Evolutionary conservation across 2,797 vertebrate genomes (phyloP), one percentile per base, ranked within the genome.

Genomic region (Botia kubotai): DNA sequence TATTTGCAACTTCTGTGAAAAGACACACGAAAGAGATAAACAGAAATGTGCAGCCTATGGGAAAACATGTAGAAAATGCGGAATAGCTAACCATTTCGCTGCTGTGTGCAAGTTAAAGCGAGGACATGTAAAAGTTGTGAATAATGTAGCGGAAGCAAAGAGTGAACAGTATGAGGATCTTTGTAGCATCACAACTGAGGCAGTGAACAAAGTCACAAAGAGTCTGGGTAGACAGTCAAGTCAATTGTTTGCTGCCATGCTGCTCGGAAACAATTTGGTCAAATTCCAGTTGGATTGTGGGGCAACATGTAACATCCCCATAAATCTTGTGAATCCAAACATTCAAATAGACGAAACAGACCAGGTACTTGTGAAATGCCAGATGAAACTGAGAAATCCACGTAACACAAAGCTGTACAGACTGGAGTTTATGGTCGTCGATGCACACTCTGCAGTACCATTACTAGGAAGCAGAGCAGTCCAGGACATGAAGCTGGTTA

Each of bases 211-310:
- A 62, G 17, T 29, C 0, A 7, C 55, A 36, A 36, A 36, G 33
- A 36, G 33, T 5, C 39, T 43, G 17, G 36, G 65, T 2, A 36
- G 33, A 36, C 65, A 67, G 65, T 19, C n/a, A 0, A 6, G 7
- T 16, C 79, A 81, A 12, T 13, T 78, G 2, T 82, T 58, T 71
- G 72, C 66, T 14, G 71, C 7, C 2, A 55, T 80, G 50, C 36
- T 63, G 6, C 6, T 79, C 0, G 36, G 14, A 2, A 48, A 77
- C 5, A 62, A 73, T 1, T 1, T 63, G 4, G 43, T 84, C 3
- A 81, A 78, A 19, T 81, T 80, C 4, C 79, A 84, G 50, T 53
- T 81, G 12, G 69, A 81, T 17, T 84, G 69, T 73, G 74, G 62
- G 1, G 75, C 69, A 4, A 72, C 17, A 2, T 81, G 53, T 5